A percentile compares a stretch with the other conserved stretches of the same genome.
Evolutionary conservation across 2,113 vertebrate genomes (phyloP).

Genomic region (Delphinapterus leucas): DNA sequence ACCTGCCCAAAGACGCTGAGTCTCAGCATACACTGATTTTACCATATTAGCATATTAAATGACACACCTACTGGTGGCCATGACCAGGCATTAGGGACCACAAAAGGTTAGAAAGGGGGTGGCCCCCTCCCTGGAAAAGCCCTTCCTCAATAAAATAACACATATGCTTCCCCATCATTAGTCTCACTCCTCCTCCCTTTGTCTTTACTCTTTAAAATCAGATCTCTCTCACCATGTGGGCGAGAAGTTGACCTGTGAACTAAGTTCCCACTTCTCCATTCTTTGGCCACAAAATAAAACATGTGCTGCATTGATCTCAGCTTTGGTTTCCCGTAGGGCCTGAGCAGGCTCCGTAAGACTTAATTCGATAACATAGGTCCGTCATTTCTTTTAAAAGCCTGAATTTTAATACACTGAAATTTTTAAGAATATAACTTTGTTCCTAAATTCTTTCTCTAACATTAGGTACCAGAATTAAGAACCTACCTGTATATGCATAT

Average conservation of each 20-base stretch:
- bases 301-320: accelerated
- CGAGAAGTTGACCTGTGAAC: not conserved
- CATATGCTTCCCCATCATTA: accelerated
- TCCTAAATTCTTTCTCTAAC: not conserved
- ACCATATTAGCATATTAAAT: no score
- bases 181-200: accelerated
- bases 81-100: not conserved
- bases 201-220: no score
- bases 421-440: not conserved
- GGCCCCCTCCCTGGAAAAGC: accelerated
- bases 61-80: not conserved
- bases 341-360: not conserved
- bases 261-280: not conserved
- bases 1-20: not conserved
- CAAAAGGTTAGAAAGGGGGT: accelerated
- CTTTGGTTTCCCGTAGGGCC: not conserved
- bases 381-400: not conserved
- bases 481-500: not conserved
- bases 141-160: not conserved
- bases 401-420: not conserved
- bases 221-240: not conserved
- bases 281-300: accelerated
- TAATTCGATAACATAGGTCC: not conserved
- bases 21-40: accelerated
- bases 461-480: not conserved